Evolutionary conservation across 2,888 invertebrate genomes (phyloP).

Genomic region (Heliconius charithonia): DNA sequence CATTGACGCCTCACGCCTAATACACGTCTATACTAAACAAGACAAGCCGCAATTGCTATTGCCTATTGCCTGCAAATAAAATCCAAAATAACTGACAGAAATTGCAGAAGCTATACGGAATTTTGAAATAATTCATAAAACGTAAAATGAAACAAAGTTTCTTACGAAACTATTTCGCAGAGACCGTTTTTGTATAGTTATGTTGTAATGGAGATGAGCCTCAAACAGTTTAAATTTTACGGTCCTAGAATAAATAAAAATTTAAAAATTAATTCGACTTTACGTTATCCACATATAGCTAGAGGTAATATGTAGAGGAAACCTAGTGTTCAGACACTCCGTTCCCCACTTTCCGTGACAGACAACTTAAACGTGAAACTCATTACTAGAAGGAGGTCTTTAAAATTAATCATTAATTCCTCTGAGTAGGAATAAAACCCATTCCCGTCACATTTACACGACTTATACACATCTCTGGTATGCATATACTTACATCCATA

Average conservation of each 20-base stretch:
- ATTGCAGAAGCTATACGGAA: conserved; percentile 35
- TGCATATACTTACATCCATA: conserved; percentile 27
- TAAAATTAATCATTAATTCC: neutral
- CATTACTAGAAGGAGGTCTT: neutral
- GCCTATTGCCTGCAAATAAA: conserved; percentile 17
- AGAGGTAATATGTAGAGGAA: no score
- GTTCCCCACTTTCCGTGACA: no score
- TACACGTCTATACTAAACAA: conserved; percentile 2
- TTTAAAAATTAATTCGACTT: neutral
- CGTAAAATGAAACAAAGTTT: conserved; percentile 37
- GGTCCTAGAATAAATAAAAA: neutral
- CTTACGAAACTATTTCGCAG: conserved; percentile 43
- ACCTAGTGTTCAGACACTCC: no score
- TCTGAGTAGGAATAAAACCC: neutral
- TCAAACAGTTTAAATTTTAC: neutral
- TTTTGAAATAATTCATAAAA: conserved; percentile 47
- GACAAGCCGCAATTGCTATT: neutral
- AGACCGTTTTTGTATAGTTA: conserved; percentile 34
- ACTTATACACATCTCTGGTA: neutral
- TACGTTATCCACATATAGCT: neutral
- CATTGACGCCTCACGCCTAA: conserved; percentile 4
- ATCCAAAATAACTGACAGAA: neutral
- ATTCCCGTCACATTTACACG: neutral
- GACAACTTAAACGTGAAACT: no score
- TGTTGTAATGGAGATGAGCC: conserved; percentile 43